These are phyloP conservation scores for Prochilodus magdalenae DNA, from an alignment of 2,113 vertebrate genomes.

Conservation along the genomic window DNA sequence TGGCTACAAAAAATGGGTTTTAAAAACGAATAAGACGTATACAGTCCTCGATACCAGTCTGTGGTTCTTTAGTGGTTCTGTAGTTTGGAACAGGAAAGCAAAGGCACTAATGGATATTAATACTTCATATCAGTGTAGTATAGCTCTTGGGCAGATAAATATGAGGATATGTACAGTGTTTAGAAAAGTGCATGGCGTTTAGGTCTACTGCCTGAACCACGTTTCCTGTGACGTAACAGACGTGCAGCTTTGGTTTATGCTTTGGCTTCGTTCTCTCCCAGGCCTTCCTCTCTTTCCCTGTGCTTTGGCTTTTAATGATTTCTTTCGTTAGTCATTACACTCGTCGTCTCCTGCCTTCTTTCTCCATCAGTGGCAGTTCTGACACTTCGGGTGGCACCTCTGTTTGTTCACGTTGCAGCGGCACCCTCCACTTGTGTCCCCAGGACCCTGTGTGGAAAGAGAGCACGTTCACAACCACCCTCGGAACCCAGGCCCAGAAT, in stretches of 20 bases:
- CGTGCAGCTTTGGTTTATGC: constrained; percentile 21
- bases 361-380: constrained; percentile 83
- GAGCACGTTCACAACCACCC: not conserved
- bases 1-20: not conserved
- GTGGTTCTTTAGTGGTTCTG: constrained; percentile 21
- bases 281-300: not conserved
- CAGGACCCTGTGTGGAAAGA: constrained; percentile 76
- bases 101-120: constrained; percentile 45
- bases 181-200: constrained; percentile 34
- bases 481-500: no score
- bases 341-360: not conserved
- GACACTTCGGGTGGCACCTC: constrained; percentile 84
- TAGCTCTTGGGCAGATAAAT: not conserved
- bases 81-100: constrained; percentile 9
- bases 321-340: not conserved
- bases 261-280: not conserved
- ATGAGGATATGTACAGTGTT: constrained; percentile 12
- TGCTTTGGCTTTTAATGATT: not conserved
- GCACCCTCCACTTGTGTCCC: constrained; percentile 85
- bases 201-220: not conserved
- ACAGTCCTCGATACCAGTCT: not conserved
- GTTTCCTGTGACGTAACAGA: constrained; percentile 16
- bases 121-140: constrained; percentile 25
- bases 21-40: not conserved
- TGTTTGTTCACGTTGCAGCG: constrained; percentile 84